These are phyloP conservation scores for Steinernema khuongi DNA, from an alignment of 1,140 invertebrate species.

Conservation along the genomic window DNA sequence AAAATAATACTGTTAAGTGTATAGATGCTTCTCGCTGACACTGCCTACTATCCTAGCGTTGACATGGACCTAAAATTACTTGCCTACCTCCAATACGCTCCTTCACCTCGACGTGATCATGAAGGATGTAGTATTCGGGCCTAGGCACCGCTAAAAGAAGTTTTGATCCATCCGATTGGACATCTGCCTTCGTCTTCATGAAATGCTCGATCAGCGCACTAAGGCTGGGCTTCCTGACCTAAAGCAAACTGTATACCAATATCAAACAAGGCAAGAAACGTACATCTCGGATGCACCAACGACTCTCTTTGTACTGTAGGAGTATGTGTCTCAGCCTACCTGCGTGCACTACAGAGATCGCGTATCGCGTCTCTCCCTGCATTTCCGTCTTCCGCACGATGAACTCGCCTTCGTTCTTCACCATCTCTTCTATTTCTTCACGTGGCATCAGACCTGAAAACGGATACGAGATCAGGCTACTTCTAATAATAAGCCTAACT, in stretches of 20 bases:
- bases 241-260: background rate
- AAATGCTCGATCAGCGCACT: no score
- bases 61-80: no score
- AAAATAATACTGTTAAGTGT: no score
- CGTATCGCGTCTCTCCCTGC: constrained; percentile 75
- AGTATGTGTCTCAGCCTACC: constrained; percentile 66
- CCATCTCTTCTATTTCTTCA: constrained; percentile 84
- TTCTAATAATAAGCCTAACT: no score
- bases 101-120: constrained; percentile 33
- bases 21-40: no score
- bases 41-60: no score
- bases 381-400: constrained; percentile 86
- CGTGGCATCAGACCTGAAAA: constrained; percentile 87
- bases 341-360: constrained; percentile 29
- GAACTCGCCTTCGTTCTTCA: constrained; percentile 84
- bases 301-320: constrained; percentile 59
- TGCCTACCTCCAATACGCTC: constrained; percentile 26
- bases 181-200: no score
- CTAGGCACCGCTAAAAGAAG: no score
- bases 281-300: constrained; percentile 22
- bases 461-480: no score
- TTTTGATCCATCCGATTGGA: no score
- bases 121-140: no score
- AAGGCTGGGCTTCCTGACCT: constrained; percentile 18
- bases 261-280: background rate